phyloP scores from a whole-genome alignment of 2,888 invertebrate genomes.

The Apotomis capreana region DNA sequence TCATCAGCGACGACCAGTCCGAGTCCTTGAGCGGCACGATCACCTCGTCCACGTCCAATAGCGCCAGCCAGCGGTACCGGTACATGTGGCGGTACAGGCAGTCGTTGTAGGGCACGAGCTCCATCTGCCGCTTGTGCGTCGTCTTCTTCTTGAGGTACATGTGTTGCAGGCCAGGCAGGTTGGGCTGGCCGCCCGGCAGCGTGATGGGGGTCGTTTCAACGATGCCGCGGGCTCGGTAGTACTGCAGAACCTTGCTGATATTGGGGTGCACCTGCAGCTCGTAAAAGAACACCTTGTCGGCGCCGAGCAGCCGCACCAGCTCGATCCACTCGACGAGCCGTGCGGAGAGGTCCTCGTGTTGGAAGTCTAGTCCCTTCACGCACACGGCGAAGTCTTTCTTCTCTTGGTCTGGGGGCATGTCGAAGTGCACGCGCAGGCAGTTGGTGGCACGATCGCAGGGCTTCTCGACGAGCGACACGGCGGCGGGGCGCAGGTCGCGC shows the following conservation, averaged over 20 bases:
- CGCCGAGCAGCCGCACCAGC: constrained; percentile 91
- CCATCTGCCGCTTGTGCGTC: constrained; percentile 96
- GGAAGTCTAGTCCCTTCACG: constrained; percentile 96
- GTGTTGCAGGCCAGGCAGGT: constrained; percentile 94
- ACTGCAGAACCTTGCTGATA: constrained; percentile 90
- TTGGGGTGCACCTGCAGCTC: constrained; percentile 96
- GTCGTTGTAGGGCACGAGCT: constrained; percentile 98
- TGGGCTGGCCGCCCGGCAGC: constrained; percentile 94
- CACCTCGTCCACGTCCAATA: constrained; percentile 96
- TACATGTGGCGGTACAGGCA: constrained; percentile 97
- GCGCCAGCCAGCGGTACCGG: constrained; percentile 93
- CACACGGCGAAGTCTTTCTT: constrained; percentile 95
- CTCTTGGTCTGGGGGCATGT: constrained; percentile 83
- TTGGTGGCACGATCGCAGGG: constrained; percentile 94
- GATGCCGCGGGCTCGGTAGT: constrained; percentile 86
- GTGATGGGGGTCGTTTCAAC: constrained; percentile 91
- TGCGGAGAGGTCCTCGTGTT: constrained; percentile 95
- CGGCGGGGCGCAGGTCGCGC: constrained; percentile 88
- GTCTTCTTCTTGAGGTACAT: constrained; percentile 95
- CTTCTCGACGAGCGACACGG: constrained; percentile 93
- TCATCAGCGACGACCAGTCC: constrained; percentile 91
- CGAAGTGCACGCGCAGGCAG: constrained; percentile 91
- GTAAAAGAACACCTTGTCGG: constrained; percentile 96
- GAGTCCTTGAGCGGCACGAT: constrained; percentile 92
- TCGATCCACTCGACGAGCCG: constrained; percentile 98